phyloP scores from a whole-genome alignment of 2,113 vertebrate genomes.

The Gymnorhina tibicen region DNA sequence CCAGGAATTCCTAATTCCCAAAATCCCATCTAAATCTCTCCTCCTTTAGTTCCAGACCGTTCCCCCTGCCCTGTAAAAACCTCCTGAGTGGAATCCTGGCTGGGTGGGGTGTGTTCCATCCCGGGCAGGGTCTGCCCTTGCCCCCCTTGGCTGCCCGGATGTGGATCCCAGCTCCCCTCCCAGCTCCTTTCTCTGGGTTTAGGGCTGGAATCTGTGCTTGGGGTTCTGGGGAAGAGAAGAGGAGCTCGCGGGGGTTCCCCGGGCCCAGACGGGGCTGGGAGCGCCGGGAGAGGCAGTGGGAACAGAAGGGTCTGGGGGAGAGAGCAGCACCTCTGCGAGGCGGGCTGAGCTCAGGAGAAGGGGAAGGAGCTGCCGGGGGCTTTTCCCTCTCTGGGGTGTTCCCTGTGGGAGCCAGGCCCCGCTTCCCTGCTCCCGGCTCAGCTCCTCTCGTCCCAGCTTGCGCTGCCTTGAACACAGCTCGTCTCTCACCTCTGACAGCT shows the following conservation, averaged over 20 bases:
- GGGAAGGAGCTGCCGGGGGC: not conserved
- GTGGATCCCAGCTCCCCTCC: not conserved
- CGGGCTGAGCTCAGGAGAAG: not conserved
- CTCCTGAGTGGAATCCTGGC: not conserved
- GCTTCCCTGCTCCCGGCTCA: not conserved
- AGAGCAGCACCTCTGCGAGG: not conserved
- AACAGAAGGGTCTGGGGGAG: not conserved
- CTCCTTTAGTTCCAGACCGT: no score
- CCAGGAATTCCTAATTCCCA: not conserved
- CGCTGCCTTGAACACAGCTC: not conserved
- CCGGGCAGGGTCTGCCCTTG: not conserved
- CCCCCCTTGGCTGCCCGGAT: not conserved
- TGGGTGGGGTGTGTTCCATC: not conserved
- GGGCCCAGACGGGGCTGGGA: not conserved
- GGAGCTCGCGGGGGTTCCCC: accelerated
- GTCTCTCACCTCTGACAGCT: not conserved
- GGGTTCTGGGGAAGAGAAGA: not conserved
- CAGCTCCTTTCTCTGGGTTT: not conserved
- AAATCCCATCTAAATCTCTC: not conserved
- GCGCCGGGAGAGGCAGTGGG: not conserved
- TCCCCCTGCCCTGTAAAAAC: not conserved
- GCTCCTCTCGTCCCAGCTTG: not conserved
- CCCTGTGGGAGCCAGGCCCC: not conserved
- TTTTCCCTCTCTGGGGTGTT: not conserved
- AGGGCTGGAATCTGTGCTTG: accelerated